Conservation (phyloP, 2,113 vertebrate species). For the Tautogolabrus adspersus region DNA sequence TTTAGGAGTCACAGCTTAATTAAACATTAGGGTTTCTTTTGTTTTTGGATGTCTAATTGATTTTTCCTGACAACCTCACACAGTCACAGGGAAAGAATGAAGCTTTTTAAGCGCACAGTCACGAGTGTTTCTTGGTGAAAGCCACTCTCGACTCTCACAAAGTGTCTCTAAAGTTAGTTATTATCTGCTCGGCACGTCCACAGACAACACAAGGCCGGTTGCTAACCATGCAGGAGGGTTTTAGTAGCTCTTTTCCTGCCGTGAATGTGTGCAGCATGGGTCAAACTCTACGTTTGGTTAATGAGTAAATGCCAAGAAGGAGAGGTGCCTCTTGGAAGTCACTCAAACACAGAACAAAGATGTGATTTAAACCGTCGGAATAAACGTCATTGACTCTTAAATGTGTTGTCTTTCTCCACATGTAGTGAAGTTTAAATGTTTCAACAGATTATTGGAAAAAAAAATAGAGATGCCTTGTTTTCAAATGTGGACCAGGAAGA, state of each 20-base stretch:
- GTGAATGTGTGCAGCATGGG: constrained; percentile 61
- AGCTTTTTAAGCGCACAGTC: background rate
- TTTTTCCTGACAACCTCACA: background rate
- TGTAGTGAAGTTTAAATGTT: background rate
- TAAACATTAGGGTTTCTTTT: background rate
- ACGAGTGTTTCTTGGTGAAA: background rate
- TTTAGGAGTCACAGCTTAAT: background rate
- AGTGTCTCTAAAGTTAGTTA: background rate
- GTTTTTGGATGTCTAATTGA: background rate
- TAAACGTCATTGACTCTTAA: background rate
- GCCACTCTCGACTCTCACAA: background rate
- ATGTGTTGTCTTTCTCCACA: background rate
- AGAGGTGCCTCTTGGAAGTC: constrained; percentile 40
- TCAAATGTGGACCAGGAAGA: constrained; percentile 23
- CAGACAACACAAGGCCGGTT: background rate
- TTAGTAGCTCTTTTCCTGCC: constrained; percentile 2
- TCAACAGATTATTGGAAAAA: background rate
- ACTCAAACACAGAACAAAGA: constrained; percentile 9
- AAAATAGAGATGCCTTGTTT: too few relatives aligned
- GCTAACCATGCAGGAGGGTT: background rate
- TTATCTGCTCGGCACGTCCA: background rate
- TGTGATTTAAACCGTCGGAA: background rate
- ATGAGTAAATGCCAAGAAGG: constrained; percentile 77
- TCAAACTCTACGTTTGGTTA: constrained; percentile 81
- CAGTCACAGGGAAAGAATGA: background rate